phyloP scores from a whole-genome alignment of 2,113 vertebrate species.

The Erinaceus europaeus region DNA sequence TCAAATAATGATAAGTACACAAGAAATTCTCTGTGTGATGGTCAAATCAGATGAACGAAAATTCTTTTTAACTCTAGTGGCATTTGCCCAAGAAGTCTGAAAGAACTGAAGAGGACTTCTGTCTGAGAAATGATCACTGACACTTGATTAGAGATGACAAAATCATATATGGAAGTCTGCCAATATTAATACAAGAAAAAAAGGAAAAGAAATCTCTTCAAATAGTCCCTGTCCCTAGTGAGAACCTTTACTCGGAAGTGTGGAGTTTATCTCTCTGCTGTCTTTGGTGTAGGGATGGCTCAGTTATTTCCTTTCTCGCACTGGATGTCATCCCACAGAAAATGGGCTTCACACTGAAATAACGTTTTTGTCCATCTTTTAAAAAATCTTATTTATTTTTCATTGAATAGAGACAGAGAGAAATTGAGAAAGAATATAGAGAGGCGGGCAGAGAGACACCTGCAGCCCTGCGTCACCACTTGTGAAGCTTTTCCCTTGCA shows the following conservation, averaged over 20 bases:
- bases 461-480: too few relatives aligned
- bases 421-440: too few relatives aligned
- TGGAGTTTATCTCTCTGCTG: not conserved
- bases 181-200: conserved; percentile 19
- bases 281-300: not conserved
- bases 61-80: not conserved
- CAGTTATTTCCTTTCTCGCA: conserved; percentile 15
- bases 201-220: not conserved
- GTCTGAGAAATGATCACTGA: conserved; percentile 16
- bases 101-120: conserved; percentile 1
- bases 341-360: not conserved
- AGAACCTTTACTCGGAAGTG: not conserved
- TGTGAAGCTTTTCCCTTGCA: too few relatives aligned
- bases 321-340: not conserved
- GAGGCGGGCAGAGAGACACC: too few relatives aligned
- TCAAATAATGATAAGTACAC: not conserved
- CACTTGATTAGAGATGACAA: conserved; percentile 34
- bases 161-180: not conserved
- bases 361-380: not conserved
- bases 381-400: too few relatives aligned
- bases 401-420: too few relatives aligned
- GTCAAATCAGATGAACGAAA: conserved; percentile 10
- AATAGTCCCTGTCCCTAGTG: not conserved
- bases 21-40: not conserved
- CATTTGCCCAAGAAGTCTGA: not conserved